A percentile compares a stretch with the other conserved stretches of the same genome.
Evolutionary conservation across 1,140 invertebrate genomes (phyloP).

Genomic region (Apis florea): DNA sequence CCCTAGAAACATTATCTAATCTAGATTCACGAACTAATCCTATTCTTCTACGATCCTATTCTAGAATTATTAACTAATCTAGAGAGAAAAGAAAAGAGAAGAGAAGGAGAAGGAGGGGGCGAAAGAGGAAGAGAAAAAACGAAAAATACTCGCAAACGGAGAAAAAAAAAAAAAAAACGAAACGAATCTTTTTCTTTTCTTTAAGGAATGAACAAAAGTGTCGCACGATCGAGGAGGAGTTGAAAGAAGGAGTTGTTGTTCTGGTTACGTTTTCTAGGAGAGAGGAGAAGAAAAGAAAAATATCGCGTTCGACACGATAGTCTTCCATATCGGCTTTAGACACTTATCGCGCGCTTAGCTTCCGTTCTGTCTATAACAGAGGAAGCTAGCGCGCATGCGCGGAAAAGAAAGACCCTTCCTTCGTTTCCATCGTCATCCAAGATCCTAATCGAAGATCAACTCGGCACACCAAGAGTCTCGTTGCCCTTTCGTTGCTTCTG

Average conservation of each 20-base stretch:
- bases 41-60: too few species aligned
- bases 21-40: not conserved
- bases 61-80: not conserved
- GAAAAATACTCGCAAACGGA: constrained; percentile 10
- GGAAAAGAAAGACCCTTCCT: not conserved
- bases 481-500: too few species aligned
- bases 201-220: constrained; percentile 49
- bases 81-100: not conserved
- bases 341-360: not conserved
- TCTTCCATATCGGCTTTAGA: not conserved
- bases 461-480: not conserved
- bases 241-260: constrained; percentile 24
- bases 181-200: constrained; percentile 18
- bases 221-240: constrained; percentile 20
- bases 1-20: not conserved
- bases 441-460: not conserved
- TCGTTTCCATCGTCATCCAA: not conserved
- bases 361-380: not conserved
- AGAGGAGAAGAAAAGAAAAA: not conserved
- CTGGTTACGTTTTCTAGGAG: constrained; percentile 37
- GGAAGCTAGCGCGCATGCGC: not conserved
- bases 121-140: not conserved
- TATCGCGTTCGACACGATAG: not conserved
- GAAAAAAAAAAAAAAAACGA: not conserved
- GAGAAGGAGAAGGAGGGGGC: not conserved